These are phyloP conservation scores for Astropecten irregularis DNA, from an alignment of 53 echinoderm and acorn worm genomes.

Conservation along the genomic window DNA sequence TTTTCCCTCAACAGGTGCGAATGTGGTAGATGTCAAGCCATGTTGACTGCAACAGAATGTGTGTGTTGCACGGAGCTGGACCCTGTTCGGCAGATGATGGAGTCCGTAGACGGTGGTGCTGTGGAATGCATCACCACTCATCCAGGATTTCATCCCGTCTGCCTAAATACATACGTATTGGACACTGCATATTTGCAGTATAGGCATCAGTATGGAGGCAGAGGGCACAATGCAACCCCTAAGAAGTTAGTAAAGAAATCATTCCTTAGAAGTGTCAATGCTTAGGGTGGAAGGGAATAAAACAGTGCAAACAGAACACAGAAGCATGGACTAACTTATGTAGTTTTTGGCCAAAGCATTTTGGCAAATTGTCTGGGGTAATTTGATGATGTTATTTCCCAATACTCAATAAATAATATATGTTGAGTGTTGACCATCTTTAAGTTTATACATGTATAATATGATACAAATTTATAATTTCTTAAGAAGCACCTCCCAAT, in stretches of 20 bases:
- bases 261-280: too few relatives aligned
- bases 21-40: conserved; percentile 9
- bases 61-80: neutral
- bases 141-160: conserved; percentile 4
- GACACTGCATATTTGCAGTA: conserved; percentile 20
- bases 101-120: neutral
- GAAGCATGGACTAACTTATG: too few relatives aligned
- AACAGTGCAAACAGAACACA: too few relatives aligned
- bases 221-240: neutral
- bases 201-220: conserved; percentile 1
- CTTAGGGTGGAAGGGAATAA: too few relatives aligned
- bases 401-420: too few relatives aligned
- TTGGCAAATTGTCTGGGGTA: too few relatives aligned
- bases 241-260: conserved; percentile 2
- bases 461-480: too few relatives aligned
- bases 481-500: too few relatives aligned
- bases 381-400: too few relatives aligned
- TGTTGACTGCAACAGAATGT: neutral
- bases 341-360: too few relatives aligned
- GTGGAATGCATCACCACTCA: neutral
- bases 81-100: neutral
- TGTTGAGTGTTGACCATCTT: too few relatives aligned
- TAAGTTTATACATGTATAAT: neutral
- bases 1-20: too few relatives aligned
- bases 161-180: neutral